Percentiles rank a stretch among this genome's conserved stretches.
phyloP scores from a whole-genome alignment of 2,113 vertebrate species.

The Aldabrachelys gigantea region DNA sequence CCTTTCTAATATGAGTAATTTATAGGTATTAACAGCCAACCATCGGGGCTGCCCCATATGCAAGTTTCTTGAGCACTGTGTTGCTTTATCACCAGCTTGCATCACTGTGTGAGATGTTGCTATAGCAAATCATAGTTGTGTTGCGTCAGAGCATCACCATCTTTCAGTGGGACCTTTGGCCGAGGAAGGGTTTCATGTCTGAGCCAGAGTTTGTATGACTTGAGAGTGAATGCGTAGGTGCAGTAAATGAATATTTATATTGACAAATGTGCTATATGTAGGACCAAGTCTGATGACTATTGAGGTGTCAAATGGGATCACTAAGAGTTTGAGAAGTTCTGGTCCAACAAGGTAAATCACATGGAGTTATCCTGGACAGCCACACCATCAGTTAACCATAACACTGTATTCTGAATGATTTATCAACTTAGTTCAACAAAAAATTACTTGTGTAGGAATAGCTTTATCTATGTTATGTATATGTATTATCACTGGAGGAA shows the following conservation, averaged over 20 bases:
- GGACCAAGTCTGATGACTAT: not conserved
- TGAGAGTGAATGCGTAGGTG: not conserved
- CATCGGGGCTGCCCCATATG: not conserved
- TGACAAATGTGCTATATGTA: not conserved
- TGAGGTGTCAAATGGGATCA: not conserved
- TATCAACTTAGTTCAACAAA: not conserved
- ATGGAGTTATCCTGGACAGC: not conserved
- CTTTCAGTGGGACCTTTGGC: not conserved
- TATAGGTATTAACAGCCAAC: not conserved
- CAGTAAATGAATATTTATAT: not conserved
- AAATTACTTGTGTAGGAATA: not conserved
- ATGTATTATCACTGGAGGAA: not conserved
- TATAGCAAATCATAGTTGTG: not conserved
- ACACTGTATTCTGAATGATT: not conserved
- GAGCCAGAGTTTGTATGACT: not conserved
- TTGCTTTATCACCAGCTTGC: not conserved
- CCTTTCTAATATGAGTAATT: not conserved
- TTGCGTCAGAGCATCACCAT: not conserved
- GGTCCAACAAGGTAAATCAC: not conserved
- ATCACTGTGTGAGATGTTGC: not conserved
- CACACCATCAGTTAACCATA: not conserved
- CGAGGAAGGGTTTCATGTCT: not conserved
- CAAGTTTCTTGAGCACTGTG: not conserved
- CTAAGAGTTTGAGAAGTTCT: not conserved
- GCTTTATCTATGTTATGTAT: not conserved